phyloP scores from a whole-genome alignment of 2,113 vertebrate species.

The Leptobrachium leishanense region DNA sequence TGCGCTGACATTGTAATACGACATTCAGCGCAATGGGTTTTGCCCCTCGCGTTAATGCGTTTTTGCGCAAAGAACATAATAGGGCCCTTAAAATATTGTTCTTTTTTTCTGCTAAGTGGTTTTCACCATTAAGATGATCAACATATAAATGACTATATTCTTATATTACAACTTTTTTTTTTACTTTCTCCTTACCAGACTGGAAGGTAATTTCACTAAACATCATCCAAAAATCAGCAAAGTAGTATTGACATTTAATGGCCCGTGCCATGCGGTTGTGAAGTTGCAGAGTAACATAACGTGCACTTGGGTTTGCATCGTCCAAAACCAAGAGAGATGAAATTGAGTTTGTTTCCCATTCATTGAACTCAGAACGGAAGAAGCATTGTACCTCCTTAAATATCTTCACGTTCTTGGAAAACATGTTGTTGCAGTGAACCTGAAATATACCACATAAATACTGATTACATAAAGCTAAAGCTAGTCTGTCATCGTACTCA shows the following conservation, averaged over 20 bases:
- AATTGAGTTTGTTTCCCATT: constrained; percentile 81
- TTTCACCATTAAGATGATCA: no score
- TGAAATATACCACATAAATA: constrained; percentile 52
- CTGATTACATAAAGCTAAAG: background rate
- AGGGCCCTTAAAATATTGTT: no score
- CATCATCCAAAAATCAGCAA: constrained; percentile 90
- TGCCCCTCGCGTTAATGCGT: no score
- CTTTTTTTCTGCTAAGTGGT: no score
- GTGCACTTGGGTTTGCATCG: constrained; percentile 81
- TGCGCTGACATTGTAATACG: no score
- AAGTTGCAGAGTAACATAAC: constrained; percentile 86
- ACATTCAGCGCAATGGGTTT: no score
- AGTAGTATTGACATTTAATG: constrained; percentile 92
- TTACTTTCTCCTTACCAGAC: constrained; percentile 72
- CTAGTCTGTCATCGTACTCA: no score
- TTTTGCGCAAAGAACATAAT: no score
- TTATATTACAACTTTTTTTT: background rate
- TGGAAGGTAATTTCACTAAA: constrained; percentile 98
- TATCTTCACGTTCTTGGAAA: constrained; percentile 85
- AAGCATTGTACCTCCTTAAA: constrained; percentile 89
- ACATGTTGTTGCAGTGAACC: constrained; percentile 98
- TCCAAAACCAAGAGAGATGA: constrained; percentile 80
- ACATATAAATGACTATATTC: no score
- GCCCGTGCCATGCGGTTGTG: constrained; percentile 86
- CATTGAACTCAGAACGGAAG: constrained; percentile 77